Evolutionary conservation across 1,140 invertebrate species (phyloP).

Genomic region (Drosophila nasuta): DNA sequence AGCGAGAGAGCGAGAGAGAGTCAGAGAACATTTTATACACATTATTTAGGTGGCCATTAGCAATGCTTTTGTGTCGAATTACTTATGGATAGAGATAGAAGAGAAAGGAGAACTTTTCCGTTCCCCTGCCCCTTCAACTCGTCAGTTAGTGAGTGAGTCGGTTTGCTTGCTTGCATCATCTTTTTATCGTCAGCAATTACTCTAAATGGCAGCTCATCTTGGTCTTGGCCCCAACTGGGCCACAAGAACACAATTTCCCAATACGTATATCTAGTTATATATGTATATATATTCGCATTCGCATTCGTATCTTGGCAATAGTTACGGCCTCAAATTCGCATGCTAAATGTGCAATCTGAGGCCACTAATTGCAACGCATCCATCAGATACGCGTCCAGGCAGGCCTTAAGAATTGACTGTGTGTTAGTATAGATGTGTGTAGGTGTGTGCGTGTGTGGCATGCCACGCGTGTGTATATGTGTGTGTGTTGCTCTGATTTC

Average conservation of each 20-base stretch:
- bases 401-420: conserved; percentile 8
- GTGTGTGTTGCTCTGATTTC: conserved; percentile 34
- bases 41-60: conserved; percentile 13
- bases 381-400: conserved; percentile 58
- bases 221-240: neutral
- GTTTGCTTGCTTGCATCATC: conserved; percentile 17
- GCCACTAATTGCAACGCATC: conserved; percentile 78
- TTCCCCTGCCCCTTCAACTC: no score
- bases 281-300: conserved; percentile 11
- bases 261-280: conserved; percentile 38
- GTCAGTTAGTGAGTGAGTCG: neutral
- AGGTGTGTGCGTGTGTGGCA: neutral
- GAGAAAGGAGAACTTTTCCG: neutral
- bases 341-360: conserved; percentile 78
- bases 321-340: conserved; percentile 46
- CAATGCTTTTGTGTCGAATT: neutral
- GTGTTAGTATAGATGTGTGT: neutral
- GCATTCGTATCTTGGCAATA: conserved; percentile 10
- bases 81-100: conserved; percentile 22
- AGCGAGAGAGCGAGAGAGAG: no score
- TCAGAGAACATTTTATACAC: neutral
- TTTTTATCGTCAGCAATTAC: conserved; percentile 40
- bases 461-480: neutral
- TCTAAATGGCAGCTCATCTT: conserved; percentile 41
- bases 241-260: conserved; percentile 27